phyloP scores from a whole-genome alignment of 1,140 invertebrate genomes.

The Bicyclus anynana region DNA sequence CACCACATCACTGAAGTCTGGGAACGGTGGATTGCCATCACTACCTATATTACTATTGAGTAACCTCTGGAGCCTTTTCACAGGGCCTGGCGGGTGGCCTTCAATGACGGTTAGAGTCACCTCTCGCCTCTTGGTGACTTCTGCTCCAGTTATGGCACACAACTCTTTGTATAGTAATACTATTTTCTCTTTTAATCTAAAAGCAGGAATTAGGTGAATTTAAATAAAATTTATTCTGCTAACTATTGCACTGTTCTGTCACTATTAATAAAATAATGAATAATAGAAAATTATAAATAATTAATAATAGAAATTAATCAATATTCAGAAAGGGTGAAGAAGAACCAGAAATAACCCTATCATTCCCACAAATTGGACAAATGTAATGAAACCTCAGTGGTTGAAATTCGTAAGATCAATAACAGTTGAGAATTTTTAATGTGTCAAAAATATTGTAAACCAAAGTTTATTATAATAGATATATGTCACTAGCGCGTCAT shows the following conservation, averaged over 20 bases:
- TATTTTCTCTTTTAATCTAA: constrained; percentile 44
- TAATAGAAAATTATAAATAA: too few species aligned
- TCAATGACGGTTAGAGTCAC: constrained; percentile 34
- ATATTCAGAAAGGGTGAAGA: too few species aligned
- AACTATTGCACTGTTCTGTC: too few species aligned
- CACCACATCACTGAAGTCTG: constrained; percentile 50
- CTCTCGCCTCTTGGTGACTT: constrained; percentile 27
- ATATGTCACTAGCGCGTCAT: too few species aligned
- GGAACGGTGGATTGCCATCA: constrained; percentile 42
- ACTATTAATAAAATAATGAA: constrained; percentile 3
- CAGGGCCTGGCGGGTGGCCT: constrained; percentile 37
- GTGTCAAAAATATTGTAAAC: too few species aligned
- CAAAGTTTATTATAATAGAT: too few species aligned
- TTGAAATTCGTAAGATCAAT: too few species aligned
- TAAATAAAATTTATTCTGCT: neutral
- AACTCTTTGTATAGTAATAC: constrained; percentile 43
- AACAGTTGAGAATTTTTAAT: too few species aligned
- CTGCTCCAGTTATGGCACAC: constrained; percentile 33
- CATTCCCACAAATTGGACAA: too few species aligned
- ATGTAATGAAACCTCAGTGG: too few species aligned
- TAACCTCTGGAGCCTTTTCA: constrained; percentile 39
- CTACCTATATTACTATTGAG: constrained; percentile 42
- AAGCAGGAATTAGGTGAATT: neutral
- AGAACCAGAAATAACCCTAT: too few species aligned
- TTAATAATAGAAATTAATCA: too few species aligned